Conservation (phyloP, 2,113 vertebrate genomes). For the Cyanocitta stelleri region DNA sequence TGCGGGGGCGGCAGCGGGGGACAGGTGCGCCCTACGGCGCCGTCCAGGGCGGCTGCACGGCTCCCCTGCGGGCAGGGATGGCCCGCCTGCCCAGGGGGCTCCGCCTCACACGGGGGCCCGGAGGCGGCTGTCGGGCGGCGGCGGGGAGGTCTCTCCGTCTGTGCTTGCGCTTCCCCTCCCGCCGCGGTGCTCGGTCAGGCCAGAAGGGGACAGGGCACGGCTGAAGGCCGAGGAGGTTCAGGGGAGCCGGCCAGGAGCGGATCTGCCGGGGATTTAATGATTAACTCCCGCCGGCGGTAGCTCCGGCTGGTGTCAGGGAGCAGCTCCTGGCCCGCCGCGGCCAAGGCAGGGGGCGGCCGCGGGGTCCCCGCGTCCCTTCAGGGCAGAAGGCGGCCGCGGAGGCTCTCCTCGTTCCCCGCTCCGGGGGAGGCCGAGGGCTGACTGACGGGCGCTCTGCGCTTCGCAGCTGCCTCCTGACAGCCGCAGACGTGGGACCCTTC, state of each 20-base stretch:
- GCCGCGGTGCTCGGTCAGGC: neutral
- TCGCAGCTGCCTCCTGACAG: neutral
- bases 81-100: neutral
- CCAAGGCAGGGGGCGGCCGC: neutral
- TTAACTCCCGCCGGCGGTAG: constrained; percentile 75
- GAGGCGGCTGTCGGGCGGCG: neutral
- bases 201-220: neutral
- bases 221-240: neutral
- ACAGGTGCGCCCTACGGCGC: neutral
- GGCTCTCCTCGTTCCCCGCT: neutral
- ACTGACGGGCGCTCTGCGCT: neutral
- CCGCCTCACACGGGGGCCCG: neutral
- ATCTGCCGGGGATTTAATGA: constrained; percentile 71
- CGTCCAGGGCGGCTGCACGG: neutral
- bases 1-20: neutral
- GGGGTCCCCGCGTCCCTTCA: neutral
- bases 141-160: neutral
- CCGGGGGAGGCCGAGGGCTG: too few species aligned
- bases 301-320: neutral
- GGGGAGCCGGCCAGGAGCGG: neutral
- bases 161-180: neutral
- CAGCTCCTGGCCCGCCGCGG: neutral
- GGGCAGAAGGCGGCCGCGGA: neutral
- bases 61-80: neutral
- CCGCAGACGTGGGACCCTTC: rapidly evolving